These are phyloP conservation scores for Minunthozetes semirufus DNA, from an alignment of 2,888 invertebrate species.

Conservation along the genomic window DNA sequence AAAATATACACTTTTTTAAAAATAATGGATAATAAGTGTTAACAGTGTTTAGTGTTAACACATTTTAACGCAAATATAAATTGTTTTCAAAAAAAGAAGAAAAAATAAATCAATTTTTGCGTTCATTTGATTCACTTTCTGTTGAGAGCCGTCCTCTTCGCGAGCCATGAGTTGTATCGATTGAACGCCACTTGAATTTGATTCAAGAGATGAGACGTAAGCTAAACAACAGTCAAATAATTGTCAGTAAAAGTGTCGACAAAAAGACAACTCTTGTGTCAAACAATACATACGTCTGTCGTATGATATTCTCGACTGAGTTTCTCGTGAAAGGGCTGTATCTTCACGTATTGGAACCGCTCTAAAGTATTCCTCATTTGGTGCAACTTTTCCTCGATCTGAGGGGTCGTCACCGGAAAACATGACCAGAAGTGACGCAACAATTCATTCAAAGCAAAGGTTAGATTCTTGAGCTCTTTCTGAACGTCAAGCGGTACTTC, in stretches of 20 bases:
- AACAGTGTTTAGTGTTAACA: too few species aligned
- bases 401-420: constrained; percentile 69
- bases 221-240: constrained; percentile 44
- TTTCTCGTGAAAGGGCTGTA: constrained; percentile 52
- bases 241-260: constrained; percentile 21
- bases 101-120: background rate
- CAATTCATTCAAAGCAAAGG: constrained; percentile 78
- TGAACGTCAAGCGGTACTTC: constrained; percentile 74
- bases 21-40: constrained; percentile 1
- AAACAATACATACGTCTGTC: constrained; percentile 45
- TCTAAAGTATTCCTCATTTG: constrained; percentile 82
- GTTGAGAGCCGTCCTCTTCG: constrained; percentile 34
- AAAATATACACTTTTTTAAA: constrained; percentile 27
- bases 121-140: constrained; percentile 31
- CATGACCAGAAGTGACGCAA: constrained; percentile 91
- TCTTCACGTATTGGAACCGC: constrained; percentile 74
- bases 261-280: constrained; percentile 2
- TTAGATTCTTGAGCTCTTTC: constrained; percentile 73
- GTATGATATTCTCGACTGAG: constrained; percentile 47
- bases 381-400: constrained; percentile 66
- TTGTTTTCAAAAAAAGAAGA: background rate
- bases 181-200: constrained; percentile 75
- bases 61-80: background rate
- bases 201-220: constrained; percentile 68
- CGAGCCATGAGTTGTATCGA: constrained; percentile 78